Percentiles rank a stretch among this genome's conserved stretches.
Evolutionary conservation across 2,797 vertebrate genomes (phyloP).

Genomic region (Sebastes dallii): DNA sequence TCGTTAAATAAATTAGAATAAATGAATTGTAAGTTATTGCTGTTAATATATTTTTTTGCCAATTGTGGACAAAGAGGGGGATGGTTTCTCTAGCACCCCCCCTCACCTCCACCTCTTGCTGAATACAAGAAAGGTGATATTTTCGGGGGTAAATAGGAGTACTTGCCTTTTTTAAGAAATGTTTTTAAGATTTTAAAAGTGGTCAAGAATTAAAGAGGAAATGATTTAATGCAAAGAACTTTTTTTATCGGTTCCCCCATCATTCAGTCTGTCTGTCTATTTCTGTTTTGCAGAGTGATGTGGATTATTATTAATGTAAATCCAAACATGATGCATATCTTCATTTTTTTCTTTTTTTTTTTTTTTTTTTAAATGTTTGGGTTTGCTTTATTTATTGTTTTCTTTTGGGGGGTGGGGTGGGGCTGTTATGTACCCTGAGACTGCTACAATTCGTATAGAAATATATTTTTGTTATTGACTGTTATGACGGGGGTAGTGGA

Average conservation of each 20-base stretch:
- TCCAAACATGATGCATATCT: constrained; percentile 80
- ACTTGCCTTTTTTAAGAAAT: constrained; percentile 83
- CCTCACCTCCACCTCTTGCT: constrained; percentile 61
- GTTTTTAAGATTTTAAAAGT: constrained; percentile 85
- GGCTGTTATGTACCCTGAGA: constrained; percentile 66
- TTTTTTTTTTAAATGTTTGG: constrained; percentile 57
- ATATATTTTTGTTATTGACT: constrained; percentile 85
- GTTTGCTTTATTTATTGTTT: constrained; percentile 82
- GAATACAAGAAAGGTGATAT: constrained; percentile 79
- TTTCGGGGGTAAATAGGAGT: constrained; percentile 74
- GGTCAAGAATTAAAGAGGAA: constrained; percentile 75
- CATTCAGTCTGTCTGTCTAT: constrained; percentile 79
- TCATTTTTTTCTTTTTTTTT: constrained; percentile 38
- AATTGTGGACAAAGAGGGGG: constrained; percentile 80
- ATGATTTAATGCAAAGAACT: constrained; percentile 89
- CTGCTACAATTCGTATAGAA: constrained; percentile 82
- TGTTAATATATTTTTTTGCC: constrained; percentile 86
- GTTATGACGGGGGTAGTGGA: constrained; percentile 57
- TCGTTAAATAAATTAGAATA: constrained; percentile 81
- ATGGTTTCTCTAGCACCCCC: constrained; percentile 52
- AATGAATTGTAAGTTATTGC: constrained; percentile 86
- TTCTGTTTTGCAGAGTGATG: constrained; percentile 79
- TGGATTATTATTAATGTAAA: constrained; percentile 76
- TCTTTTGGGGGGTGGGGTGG: constrained; percentile 26
- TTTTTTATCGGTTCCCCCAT: constrained; percentile 83